Base-by-base conservation (phyloP, 2,888 invertebrate species). In the Drosophila austrosaltans region DNA sequence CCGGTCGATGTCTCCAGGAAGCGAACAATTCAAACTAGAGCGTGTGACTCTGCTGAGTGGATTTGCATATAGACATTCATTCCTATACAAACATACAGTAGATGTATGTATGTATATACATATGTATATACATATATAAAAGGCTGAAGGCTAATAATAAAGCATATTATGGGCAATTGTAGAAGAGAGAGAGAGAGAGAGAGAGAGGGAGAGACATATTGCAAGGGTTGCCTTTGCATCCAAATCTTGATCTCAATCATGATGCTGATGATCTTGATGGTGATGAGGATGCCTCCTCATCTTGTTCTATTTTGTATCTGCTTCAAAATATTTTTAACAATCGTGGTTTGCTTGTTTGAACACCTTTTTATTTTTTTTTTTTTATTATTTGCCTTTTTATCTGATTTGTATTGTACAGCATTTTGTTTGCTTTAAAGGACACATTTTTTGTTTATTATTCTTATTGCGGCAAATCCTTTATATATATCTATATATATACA, bases 271-370 rank as follows among this genome's bases (percentile, higher is more conserved):
- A 53, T 32, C 58, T 40, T 44, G 56, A 48, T 48, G 48, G 22
- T 20, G 48, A 25, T 22, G 48, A 48, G 25, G 63, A 69, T 63
- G 61, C 73, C 66, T 68, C 60, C 36, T 36, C 57, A 75, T 71
- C 82, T 76, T 79, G 82, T 87, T 85, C 77, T 82, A 82, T 83
- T 84, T 84, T 75, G 75, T 75, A 76, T 69, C 69, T 69, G 85
- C 82, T 82, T 87, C 89, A 85, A 87, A 85, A 85, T 85, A 87
- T 85, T 85, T 85, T 84, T 74, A 89, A 89, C 89, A 89, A 89
- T 85, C 85, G 85, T 87, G 85, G 85, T 85, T 85, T 89, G 89
- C 85, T 82, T 89, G 85, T 85, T 85, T 85, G 85, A 89, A 85
- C 85, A 89, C 85, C 89, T 85, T 85, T 84, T 78, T 16, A 16